A percentile compares a stretch with the other conserved stretches of the same genome.
Conservation (phyloP, 2,888 invertebrate species). For the Cheilosia impressa region DNA sequence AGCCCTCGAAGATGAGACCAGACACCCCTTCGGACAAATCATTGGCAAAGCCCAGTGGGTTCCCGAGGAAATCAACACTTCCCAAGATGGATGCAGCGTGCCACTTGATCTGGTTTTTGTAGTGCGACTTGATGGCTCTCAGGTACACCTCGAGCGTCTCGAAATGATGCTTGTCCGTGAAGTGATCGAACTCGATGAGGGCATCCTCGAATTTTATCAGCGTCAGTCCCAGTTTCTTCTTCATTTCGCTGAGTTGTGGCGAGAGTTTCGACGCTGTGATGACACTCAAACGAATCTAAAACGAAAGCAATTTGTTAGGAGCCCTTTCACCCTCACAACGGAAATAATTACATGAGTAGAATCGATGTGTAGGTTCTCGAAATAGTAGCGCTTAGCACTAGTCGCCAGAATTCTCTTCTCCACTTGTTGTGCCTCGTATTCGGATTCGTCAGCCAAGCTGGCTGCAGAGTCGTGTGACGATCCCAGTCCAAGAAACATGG, state of each 20-base stretch:
- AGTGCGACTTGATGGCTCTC: constrained; percentile 93
- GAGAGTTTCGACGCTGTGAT: constrained; percentile 93
- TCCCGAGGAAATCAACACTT: constrained; percentile 98
- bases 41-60: constrained; percentile 97
- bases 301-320: not conserved
- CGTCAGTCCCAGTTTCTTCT: constrained; percentile 93
- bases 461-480: constrained; percentile 86
- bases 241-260: constrained; percentile 90
- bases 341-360: constrained; percentile 87
- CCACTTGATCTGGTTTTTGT: constrained; percentile 95
- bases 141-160: constrained; percentile 94
- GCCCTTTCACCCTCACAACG: not conserved
- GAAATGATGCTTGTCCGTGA: constrained; percentile 93
- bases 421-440: constrained; percentile 91
- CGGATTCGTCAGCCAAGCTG: constrained; percentile 90
- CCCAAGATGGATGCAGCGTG: constrained; percentile 98
- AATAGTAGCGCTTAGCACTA: constrained; percentile 93
- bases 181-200: constrained; percentile 95
- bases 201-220: constrained; percentile 99
- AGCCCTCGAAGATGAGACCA: constrained; percentile 95
- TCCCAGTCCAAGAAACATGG: constrained; percentile 86
- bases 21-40: constrained; percentile 98
- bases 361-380: constrained; percentile 91
- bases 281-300: constrained; percentile 93
- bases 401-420: constrained; percentile 91